Evolutionary conservation across 2,888 invertebrate species (phyloP).

Genomic region (Achlya flavicornis): DNA sequence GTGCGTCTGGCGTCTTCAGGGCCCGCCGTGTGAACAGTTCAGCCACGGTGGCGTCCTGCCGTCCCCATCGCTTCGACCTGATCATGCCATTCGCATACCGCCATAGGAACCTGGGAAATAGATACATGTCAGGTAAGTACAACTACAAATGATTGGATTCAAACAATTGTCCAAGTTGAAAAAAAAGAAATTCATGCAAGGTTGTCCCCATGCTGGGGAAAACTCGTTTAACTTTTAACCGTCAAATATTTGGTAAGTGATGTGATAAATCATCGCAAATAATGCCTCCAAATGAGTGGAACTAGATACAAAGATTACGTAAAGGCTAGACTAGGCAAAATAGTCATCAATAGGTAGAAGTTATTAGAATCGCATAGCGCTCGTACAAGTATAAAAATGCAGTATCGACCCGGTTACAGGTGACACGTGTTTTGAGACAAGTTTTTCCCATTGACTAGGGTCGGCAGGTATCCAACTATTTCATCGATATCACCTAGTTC

Average conservation of each 20-base stretch:
- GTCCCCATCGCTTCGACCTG: conserved; percentile 78
- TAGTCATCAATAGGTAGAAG: no score
- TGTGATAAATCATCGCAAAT: no score
- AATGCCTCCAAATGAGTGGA: no score
- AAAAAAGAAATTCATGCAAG: no score
- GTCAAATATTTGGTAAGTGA: no score
- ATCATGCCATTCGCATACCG: conserved; percentile 80
- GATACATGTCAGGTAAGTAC: background rate
- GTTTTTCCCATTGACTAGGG: background rate
- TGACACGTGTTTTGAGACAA: background rate
- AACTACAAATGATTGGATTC: background rate
- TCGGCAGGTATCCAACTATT: background rate
- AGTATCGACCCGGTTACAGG: background rate
- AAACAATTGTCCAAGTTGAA: background rate
- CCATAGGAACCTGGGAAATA: conserved; percentile 79
- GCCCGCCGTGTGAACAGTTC: conserved; percentile 85
- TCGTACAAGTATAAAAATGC: background rate
- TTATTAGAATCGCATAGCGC: background rate
- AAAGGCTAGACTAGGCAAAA: no score
- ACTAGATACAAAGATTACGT: no score
- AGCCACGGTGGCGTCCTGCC: conserved; percentile 85
- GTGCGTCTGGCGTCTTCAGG: conserved; percentile 84
- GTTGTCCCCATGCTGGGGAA: no score
- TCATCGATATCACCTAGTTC: background rate
- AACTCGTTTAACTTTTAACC: no score